These are phyloP conservation scores for Andrena minutula DNA, from an alignment of 2,888 invertebrate species.

Conservation along the genomic window DNA sequence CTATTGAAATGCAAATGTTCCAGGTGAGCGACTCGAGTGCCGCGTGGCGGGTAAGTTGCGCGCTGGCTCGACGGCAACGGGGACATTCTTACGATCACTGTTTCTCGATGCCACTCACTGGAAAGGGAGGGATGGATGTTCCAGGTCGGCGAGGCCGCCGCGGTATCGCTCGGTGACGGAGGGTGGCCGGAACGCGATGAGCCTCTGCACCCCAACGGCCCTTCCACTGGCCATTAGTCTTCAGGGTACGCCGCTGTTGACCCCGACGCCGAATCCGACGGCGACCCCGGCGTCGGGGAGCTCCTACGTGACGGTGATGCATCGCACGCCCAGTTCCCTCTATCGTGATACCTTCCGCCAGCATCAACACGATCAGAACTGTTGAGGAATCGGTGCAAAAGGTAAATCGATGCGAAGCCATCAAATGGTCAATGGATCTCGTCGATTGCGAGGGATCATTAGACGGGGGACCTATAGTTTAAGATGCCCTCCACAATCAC, in stretches of 20 bases:
- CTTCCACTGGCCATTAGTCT: slow-evolving; percentile 92
- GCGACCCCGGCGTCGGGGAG: slow-evolving; percentile 80
- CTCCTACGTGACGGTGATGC: slow-evolving; percentile 79
- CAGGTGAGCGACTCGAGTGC: slow-evolving; percentile 85
- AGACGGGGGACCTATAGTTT: neutral
- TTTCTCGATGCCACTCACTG: slow-evolving; percentile 18
- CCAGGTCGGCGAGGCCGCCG: slow-evolving; percentile 90
- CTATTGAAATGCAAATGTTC: slow-evolving; percentile 91
- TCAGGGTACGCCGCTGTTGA: slow-evolving; percentile 87
- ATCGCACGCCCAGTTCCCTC: slow-evolving; percentile 74
- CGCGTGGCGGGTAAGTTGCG: neutral
- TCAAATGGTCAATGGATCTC: no score
- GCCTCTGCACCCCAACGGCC: slow-evolving; percentile 90
- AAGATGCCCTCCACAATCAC: neutral
- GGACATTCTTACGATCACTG: neutral
- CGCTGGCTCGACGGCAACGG: no score
- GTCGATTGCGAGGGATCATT: no score
- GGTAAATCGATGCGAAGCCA: neutral
- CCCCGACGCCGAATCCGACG: slow-evolving; percentile 73
- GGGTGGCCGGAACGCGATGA: slow-evolving; percentile 88
- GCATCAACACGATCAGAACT: slow-evolving; percentile 68
- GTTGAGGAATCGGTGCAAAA: slow-evolving; percentile 19
- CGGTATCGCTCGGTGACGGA: slow-evolving; percentile 90
- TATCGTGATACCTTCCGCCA: slow-evolving; percentile 76
- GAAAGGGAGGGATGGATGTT: neutral